Conservation (phyloP, 2,888 invertebrate species). For the Syritta pipiens region DNA sequence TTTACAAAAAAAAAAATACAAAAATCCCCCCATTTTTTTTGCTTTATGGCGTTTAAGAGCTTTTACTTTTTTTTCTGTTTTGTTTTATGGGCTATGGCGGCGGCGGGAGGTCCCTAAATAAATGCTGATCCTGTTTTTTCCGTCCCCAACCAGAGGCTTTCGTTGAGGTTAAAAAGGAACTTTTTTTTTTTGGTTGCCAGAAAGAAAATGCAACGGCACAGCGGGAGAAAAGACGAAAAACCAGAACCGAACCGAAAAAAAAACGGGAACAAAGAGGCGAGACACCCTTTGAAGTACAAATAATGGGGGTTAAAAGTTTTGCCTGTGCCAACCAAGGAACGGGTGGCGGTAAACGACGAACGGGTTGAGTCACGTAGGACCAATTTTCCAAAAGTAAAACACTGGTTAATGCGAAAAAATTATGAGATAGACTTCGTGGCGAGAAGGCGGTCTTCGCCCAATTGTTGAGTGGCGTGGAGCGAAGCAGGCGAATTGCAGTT, state of each 20-base stretch:
- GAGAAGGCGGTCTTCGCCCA: background rate
- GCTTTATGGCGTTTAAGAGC: slow-evolving; percentile 54
- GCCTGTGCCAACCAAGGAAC: slow-evolving; percentile 9
- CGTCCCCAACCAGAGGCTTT: background rate
- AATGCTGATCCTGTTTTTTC: slow-evolving; percentile 45
- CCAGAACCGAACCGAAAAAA: no score
- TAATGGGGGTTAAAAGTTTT: slow-evolving; percentile 61
- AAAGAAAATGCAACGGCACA: slow-evolving; percentile 59
- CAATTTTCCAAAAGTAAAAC: slow-evolving; percentile 41
- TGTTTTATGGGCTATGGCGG: slow-evolving; percentile 40
- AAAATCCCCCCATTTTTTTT: slow-evolving; percentile 12
- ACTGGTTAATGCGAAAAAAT: slow-evolving; percentile 32
- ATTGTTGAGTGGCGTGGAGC: no score
- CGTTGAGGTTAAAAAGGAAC: background rate
- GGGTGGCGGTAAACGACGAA: no score
- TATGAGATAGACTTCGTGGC: slow-evolving; percentile 16
- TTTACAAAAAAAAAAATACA: no score
- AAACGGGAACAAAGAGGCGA: slow-evolving; percentile 64
- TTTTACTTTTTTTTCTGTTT: background rate
- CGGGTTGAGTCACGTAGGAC: slow-evolving; percentile 63
- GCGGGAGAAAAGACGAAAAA: no score
- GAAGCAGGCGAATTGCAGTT: slow-evolving; percentile 13
- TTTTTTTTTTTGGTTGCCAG: slow-evolving; percentile 23
- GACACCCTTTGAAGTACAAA: slow-evolving; percentile 68
- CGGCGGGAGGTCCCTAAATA: no score